Evolutionary conservation across 2,797 vertebrate species (phyloP), one percentile per base, ranked within the genome.

Genomic region (Rhinophrynus dorsalis): DNA sequence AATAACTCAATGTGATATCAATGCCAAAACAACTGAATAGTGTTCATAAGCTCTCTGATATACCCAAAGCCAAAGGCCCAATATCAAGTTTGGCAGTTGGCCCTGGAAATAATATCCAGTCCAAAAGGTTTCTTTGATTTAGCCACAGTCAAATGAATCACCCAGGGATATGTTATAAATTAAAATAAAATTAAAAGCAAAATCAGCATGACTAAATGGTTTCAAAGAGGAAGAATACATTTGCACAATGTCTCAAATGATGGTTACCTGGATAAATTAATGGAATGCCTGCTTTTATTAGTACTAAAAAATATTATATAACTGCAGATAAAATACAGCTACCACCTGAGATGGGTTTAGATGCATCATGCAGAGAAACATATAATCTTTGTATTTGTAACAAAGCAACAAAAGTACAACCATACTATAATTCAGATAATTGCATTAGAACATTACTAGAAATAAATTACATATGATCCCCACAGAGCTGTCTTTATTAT

Each of bases 21-120:
- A 1, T 51, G 74, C 68, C 77, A 74, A 74, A 74, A 68, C 37
- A 66, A 65, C 66, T 24, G 26, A 74, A 77, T 72, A 74, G 55
- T 51, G 62, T 72, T 74, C 66, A 67, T 59, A 11, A 3, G 17
- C 48, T 20, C 68, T 71, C 32, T 9, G 23, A 4, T 60, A 74
- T 62, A 75, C 68, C 62, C 52, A 29, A 40, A 67, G 72, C 21
- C 75, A 18, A 59, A 64, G 72, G 71, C 76, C 74, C 78, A 47
- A 74, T 40, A 57, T 76, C 63, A 24, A 51, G 59, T 59, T 54
- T 76, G 67, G 75, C 18, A 1, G 6, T 18, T 29, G n/a, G 0
- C 56, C 75, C 73, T 61, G 64, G 50, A 78, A 78, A 68, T 52
- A 47, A 13, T 20, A 54, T 12, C 58, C 27, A 78, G 80, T 74